Base-by-base conservation (phyloP, 2,888 invertebrate genomes). In the Oscheius sp. region DNA sequence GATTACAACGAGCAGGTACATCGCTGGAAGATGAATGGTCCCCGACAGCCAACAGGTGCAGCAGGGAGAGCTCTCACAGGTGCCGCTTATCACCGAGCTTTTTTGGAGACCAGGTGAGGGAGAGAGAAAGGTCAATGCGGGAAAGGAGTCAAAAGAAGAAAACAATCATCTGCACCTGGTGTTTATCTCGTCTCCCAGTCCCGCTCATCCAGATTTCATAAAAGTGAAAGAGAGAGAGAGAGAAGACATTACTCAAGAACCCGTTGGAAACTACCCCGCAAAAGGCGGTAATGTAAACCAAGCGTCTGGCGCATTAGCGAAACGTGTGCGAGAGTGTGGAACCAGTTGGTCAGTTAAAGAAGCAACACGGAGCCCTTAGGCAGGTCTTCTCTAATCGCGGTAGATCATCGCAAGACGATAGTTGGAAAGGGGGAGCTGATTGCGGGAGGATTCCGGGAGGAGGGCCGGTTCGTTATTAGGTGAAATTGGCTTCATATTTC, bases 1-100 rank as follows among this genome's bases (percentile, higher is more conserved):
- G 48, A 50, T 64, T 64, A 64, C 64, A 64, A 48, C 64, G 64
- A 27, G 64, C 64, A 64, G 64, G 64, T 64, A 64, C 50, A 61
- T 45, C 48, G 64, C 31, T 34, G 58, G 64, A 64, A 64, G 64
- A 64, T 64, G 64, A 64, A 64, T 64, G 31, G 64, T 48, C 50
- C 29, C 17, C 33, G 50, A 48, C 64, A 20, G 48, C 48, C 64
- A 45, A 64, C 64, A 64, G 64, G 64, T 64, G 64, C 64, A 34
- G 15, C 58, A 42, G 42, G 12, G n/a, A 33, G 55, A 17, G 33
- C 42, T 17, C 29, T 29, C 64, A 61, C 61, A 61, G 61, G 61
- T 61, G 61, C 45, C 57, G 33, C 57, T n/a, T n/a, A n/a, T n/a
- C n/a, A n/a, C n/a, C 20, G 52, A n/a, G 10, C 52, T 52, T n/a